phyloP scores from a whole-genome alignment of 2,113 vertebrate genomes.

The Tauraco erythrolophus region DNA sequence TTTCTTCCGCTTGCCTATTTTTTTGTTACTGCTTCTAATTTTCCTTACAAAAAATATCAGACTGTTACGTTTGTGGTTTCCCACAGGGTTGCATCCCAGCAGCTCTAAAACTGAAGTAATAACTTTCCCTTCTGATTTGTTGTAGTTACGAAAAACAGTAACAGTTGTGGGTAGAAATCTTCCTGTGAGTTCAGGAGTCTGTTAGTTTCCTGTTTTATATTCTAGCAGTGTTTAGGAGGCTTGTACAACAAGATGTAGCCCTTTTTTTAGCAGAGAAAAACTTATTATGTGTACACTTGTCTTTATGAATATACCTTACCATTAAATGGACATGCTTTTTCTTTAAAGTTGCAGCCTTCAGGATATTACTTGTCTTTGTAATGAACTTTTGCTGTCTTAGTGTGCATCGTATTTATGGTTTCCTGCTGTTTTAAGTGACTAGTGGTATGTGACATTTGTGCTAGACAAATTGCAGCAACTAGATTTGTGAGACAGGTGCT shows the following conservation, averaged over 20 bases:
- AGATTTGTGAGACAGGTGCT: background rate
- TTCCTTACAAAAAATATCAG: background rate
- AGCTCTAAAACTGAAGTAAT: background rate
- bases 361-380: background rate
- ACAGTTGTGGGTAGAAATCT: background rate
- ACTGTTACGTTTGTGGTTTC: background rate
- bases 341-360: background rate
- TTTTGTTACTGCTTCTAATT: background rate
- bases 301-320: background rate
- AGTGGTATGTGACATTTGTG: background rate
- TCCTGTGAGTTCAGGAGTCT: background rate
- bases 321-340: background rate
- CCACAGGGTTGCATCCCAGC: background rate
- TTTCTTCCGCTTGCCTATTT: background rate
- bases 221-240: background rate
- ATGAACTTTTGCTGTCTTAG: background rate
- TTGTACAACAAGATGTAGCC: background rate
- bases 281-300: accelerated
- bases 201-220: background rate
- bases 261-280: background rate
- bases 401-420: accelerated
- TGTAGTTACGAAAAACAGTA: background rate
- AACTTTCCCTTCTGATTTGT: conserved; percentile 26
- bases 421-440: background rate
- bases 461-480: background rate